Evolutionary conservation across 2,113 vertebrate species (phyloP).

Genomic region (Anthoscopus minutus): DNA sequence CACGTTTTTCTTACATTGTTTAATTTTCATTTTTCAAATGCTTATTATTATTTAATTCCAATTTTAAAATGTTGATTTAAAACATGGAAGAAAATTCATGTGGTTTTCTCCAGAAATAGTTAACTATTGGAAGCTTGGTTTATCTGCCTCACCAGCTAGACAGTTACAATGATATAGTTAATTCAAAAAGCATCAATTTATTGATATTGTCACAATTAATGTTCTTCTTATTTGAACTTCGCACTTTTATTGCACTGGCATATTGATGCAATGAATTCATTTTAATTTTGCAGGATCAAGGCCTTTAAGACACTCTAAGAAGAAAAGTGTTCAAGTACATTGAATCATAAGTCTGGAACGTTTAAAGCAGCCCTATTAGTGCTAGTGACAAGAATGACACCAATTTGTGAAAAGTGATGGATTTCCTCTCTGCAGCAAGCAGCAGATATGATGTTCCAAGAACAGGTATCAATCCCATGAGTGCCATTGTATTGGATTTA

Average conservation of each 20-base stretch:
- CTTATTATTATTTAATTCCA: not conserved
- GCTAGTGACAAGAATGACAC: not conserved
- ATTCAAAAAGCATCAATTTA: not conserved
- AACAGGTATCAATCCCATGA: not conserved
- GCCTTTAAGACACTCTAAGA: not conserved
- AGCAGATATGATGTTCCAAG: not conserved
- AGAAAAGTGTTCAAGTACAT: not conserved
- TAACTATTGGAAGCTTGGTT: not conserved
- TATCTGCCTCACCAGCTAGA: not conserved
- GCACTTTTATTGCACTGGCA: not conserved
- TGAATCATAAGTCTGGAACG: not conserved
- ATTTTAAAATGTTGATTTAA: not conserved
- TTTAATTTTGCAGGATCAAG: not conserved
- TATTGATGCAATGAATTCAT: not conserved
- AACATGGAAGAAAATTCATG: not conserved
- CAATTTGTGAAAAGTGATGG: not conserved
- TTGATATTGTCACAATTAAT: not conserved
- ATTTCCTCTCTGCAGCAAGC: not conserved
- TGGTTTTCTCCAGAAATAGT: not conserved
- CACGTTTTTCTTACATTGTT: not conserved
- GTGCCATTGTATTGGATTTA: accelerated
- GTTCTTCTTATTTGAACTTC: not conserved
- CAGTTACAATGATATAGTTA: not conserved
- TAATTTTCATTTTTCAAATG: not conserved
- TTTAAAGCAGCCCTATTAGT: not conserved